These are phyloP conservation scores for Heterodera schachtii DNA, from an alignment of 1,140 invertebrate genomes.

Conservation along the genomic window DNA sequence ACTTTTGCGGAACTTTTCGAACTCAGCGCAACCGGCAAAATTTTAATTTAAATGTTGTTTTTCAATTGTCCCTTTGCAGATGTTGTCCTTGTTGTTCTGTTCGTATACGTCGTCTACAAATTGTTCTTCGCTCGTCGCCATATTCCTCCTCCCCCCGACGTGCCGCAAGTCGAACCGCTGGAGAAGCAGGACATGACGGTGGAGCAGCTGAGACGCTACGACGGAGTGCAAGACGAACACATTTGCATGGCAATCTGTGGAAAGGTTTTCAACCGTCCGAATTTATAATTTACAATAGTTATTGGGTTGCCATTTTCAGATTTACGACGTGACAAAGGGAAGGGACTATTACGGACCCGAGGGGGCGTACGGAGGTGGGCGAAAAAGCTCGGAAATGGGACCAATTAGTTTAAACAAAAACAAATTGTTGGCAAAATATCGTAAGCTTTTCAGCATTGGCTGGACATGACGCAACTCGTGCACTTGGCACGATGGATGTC, in stretches of 20 bases:
- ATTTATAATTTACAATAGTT: not conserved
- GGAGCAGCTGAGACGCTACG: slow-evolving; percentile 46
- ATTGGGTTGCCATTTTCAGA: slow-evolving; percentile 31
- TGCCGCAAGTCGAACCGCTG: slow-evolving; percentile 21
- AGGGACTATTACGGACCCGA: slow-evolving; percentile 53
- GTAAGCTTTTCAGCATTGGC: slow-evolving; percentile 33
- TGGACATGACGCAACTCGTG: slow-evolving; percentile 53
- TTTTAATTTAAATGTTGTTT: not conserved
- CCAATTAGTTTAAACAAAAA: too few relatives aligned
- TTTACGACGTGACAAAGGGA: slow-evolving; percentile 53
- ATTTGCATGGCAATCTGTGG: slow-evolving; percentile 50
- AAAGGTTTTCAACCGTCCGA: slow-evolving; percentile 30
- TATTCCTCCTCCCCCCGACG: slow-evolving; percentile 9
- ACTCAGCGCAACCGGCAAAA: slow-evolving; percentile 10
- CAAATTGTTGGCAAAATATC: not conserved
- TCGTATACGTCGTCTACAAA: slow-evolving; percentile 40
- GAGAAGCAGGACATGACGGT: slow-evolving; percentile 54
- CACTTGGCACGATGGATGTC: slow-evolving; percentile 43
- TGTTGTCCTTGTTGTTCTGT: slow-evolving; percentile 30
- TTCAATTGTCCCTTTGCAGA: slow-evolving; percentile 14
- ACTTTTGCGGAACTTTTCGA: slow-evolving; percentile 12
- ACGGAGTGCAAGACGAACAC: slow-evolving; percentile 50
- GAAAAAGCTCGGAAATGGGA: not conserved
- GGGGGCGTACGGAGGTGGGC: slow-evolving; percentile 38
- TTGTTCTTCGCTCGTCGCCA: slow-evolving; percentile 37